Evolutionary conservation across 1,140 invertebrate genomes (phyloP), one percentile per base, ranked within the genome.

Genomic region (Drosophila pallidifrons): DNA sequence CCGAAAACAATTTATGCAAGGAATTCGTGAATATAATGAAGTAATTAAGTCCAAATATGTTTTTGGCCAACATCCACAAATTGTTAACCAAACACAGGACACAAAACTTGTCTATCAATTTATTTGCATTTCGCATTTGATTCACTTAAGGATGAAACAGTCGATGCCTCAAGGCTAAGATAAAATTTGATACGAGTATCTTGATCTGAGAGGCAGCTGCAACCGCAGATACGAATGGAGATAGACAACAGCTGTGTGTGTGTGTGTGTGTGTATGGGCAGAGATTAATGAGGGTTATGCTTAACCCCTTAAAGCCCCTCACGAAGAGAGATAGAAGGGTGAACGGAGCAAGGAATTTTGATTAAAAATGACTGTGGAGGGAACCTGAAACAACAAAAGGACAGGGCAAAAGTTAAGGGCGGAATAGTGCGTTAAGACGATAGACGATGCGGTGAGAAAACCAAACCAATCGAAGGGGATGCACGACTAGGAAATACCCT

Each of bases 211-310:
- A 28, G 30, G 59, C 15, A 67, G 63, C 63, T 66, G 63, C 70
- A 59, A 54, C 68, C 15, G 45, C 54, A 58, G 28, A 15, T 7
- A 25, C 32, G 30, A 38, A 10, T n/a, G 8, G 8, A 45, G 43
- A 71, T 28, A 60, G 20, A 30, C 72, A 87, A 38, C 72, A 87
- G 79, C 78, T 28, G 8, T 28, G 20, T 25, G 20, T 20, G 16
- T 2, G 16, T 20, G 16, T 2, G 20, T n/a, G n/a, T 25, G 20
- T 25, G 25, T 45, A 57, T 67, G 54, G 66, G 66, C 51, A 58
- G 74, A 89, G 85, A 89, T 88, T 88, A 89, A 88, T 88, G 83
- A 89, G 77, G 85, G 85, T 83, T 83, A 74, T 16, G 7, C 5
- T 43, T 46, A 41, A 57, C 49, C 74, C 59, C 51, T 38, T 38